These are phyloP conservation scores for Calycopis cecrops DNA, from an alignment of 1,140 invertebrate species.

Conservation along the genomic window DNA sequence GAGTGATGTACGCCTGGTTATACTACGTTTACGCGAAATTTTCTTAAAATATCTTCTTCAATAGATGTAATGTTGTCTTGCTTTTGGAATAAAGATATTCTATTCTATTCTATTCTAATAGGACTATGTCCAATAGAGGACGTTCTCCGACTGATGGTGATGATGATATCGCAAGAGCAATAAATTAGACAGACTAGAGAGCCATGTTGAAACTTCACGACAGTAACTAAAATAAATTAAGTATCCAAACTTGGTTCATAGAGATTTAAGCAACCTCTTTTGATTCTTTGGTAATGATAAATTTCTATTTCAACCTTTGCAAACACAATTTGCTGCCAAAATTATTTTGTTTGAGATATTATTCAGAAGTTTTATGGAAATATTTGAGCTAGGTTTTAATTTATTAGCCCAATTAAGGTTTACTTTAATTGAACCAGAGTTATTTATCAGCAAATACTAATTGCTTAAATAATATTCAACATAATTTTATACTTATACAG, in stretches of 20 bases:
- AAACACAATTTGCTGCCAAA: conserved; percentile 9
- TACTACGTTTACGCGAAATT: no score
- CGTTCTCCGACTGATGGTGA: not conserved
- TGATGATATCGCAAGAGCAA: not conserved
- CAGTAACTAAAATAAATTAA: conserved; percentile 7
- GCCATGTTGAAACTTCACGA: conserved; percentile 1
- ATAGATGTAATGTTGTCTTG: no score
- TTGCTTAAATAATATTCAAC: not conserved
- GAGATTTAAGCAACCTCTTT: conserved; percentile 3
- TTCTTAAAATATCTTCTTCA: no score
- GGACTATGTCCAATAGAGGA: no score
- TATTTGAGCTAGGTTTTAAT: not conserved
- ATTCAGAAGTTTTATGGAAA: not conserved
- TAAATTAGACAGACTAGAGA: not conserved
- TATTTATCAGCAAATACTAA: not conserved
- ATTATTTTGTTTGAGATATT: not conserved
- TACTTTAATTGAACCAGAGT: not conserved
- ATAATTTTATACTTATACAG: not conserved
- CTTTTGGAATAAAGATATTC: no score
- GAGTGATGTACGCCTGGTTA: no score
- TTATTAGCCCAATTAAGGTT: not conserved
- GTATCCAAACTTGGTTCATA: conserved; percentile 4
- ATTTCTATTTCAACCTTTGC: not conserved
- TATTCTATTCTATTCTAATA: no score
- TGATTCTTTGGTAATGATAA: not conserved